phyloP scores from a whole-genome alignment of 2,113 vertebrate genomes.

The Vidua macroura region DNA sequence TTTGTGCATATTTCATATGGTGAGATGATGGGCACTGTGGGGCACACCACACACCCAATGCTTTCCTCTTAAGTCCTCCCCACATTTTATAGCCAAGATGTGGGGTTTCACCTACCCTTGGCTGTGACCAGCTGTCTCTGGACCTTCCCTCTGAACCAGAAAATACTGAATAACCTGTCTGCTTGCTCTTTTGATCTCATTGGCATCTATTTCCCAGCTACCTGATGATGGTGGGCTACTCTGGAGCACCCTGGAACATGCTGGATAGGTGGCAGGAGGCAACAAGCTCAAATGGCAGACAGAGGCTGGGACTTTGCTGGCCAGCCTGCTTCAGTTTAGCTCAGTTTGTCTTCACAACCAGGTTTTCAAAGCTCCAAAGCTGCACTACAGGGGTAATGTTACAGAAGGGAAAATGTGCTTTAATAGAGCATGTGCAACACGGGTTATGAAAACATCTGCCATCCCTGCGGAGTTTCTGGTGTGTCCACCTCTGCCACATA shows the following conservation, averaged over 20 bases:
- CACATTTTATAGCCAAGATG: fast-evolving
- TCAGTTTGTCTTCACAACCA: neutral
- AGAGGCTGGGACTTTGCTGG: neutral
- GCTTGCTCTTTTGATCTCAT: fast-evolving
- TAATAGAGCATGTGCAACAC: fast-evolving
- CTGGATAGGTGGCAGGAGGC: neutral
- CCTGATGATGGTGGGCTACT: neutral
- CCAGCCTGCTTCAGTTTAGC: neutral
- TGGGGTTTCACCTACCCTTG: neutral
- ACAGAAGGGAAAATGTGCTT: neutral
- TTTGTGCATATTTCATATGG: fast-evolving
- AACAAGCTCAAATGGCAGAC: fast-evolving
- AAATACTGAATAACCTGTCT: no score
- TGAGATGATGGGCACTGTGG: fast-evolving
- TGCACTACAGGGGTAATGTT: fast-evolving
- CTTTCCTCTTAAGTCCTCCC: no score
- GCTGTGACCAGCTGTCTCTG: neutral
- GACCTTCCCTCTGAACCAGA: neutral
- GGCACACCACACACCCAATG: fast-evolving
- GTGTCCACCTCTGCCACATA: fast-evolving
- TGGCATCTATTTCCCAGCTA: neutral
- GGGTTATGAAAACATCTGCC: neutral
- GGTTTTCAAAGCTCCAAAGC: neutral
- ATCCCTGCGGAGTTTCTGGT: neutral
- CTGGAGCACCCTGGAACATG: fast-evolving